Conservation (phyloP, 1,140 invertebrate genomes). For the Triops cancriformis region DNA sequence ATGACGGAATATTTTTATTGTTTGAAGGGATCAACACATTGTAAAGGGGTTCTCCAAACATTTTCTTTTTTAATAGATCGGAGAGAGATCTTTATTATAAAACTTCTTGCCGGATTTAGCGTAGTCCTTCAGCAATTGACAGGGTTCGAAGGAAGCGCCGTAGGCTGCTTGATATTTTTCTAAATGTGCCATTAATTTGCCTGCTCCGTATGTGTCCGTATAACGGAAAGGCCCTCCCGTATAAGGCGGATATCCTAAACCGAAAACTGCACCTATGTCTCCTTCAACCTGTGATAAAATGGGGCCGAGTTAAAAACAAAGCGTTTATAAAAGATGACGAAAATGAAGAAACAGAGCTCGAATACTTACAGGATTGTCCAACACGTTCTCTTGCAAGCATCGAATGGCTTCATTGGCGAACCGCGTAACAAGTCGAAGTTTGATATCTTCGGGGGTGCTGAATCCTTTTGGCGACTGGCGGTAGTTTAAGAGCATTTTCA, state of each 20-base stretch:
- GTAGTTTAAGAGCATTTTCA: conserved; percentile 75
- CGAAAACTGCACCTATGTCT: conserved; percentile 97
- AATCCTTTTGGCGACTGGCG: conserved; percentile 63
- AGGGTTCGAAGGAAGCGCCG: conserved; percentile 79
- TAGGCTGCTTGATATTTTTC: conserved; percentile 70
- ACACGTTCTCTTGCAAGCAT: conserved; percentile 81
- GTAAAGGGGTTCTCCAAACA: too few relatives aligned
- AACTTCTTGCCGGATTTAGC: conserved; percentile 81
- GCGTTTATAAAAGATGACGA: too few relatives aligned
- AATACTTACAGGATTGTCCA: neutral
- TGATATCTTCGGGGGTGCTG: conserved; percentile 76
- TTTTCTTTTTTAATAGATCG: too few relatives aligned
- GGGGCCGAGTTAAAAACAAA: too few relatives aligned
- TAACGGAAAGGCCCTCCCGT: conserved; percentile 97
- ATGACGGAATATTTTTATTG: too few relatives aligned
- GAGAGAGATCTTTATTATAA: conserved; percentile 40
- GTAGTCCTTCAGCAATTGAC: conserved; percentile 85
- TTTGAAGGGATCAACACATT: too few relatives aligned
- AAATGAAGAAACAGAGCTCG: too few relatives aligned
- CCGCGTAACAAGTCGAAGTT: conserved; percentile 78
- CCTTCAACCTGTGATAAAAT: conserved; percentile 66
- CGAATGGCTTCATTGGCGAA: conserved; percentile 97
- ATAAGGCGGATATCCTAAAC: conserved; percentile 97
- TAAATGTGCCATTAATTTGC: conserved; percentile 85
- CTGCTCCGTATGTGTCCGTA: conserved; percentile 87